Base-by-base conservation (phyloP, 1,140 invertebrate species). In the Drosophila nannoptera region DNA sequence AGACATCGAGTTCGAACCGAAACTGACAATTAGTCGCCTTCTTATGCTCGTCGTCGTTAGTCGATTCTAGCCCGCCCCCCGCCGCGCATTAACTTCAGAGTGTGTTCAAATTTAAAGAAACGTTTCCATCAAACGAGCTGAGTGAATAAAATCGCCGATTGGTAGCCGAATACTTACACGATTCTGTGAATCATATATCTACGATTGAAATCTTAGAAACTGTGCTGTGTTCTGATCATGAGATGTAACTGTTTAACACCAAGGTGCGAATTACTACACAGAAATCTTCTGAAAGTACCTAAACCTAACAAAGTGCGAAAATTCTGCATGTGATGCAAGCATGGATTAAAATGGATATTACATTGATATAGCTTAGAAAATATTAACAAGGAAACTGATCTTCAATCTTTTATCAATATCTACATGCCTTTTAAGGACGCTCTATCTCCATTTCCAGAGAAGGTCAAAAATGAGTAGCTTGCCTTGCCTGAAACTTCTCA, bases 21-120 rank as follows among this genome's bases (percentile, higher is more conserved):
- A 76, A 82, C 62, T 75, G 78, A 87, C 81, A 86, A 86, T 88
- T 88, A 88, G 87, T 88, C 80, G 87, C 82, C 72, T 77, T 88
- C 80, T 87, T 88, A 75, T 81, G 87, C 80, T 88, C 87, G 73
- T 84, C 87, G 87, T 71, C 83, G 86, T 87, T 78, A 88, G 87
- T 88, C 77, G 87, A 64, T 76, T 76, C 65, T 72, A 75, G 55
- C 49, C 65, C 56, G 49, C 65, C 59, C 45, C 46, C 69, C 71
- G 63, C 63, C 16, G 7, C 45, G 43, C 8, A 68, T 64, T 58
- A 62, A 56, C 36, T 49, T 49, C 11, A 29, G 42, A 49, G 38
- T 67, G 31, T 29, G 35, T 43, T 33, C 53, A 36, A 31, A 35
- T 42, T 16, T 36, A 38, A 50, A 43, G 33, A 9, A 31, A 56